Percentiles rank a stretch among this genome's conserved stretches.
phyloP scores from a whole-genome alignment of 1,140 invertebrate genomes.

The Drusus annulatus region DNA sequence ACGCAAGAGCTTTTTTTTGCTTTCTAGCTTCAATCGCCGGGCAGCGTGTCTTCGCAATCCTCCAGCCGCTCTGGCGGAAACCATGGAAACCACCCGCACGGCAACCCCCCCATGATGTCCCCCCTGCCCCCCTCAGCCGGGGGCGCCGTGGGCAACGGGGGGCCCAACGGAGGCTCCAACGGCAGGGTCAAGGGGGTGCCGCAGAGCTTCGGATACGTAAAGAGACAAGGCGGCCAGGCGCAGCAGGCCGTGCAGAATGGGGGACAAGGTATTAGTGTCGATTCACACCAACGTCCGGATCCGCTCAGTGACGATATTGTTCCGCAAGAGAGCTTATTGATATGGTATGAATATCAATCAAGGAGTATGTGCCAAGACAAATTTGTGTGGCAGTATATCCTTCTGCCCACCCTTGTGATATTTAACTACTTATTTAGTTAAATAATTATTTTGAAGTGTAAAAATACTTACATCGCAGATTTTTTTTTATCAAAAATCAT shows the following conservation, averaged over 20 bases:
- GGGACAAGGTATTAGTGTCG: neutral
- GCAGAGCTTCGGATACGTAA: conserved; percentile 87
- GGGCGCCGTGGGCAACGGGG: conserved; percentile 66
- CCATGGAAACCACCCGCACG: conserved; percentile 56
- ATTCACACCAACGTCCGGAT: too few species aligned
- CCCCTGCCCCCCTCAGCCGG: conserved; percentile 57
- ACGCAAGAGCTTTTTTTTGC: neutral
- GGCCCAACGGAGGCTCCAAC: conserved; percentile 65
- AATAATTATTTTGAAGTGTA: too few species aligned
- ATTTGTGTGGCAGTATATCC: too few species aligned
- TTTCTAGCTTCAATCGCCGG: conserved; percentile 66
- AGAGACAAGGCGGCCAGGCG: conserved; percentile 76
- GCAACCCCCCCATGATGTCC: conserved; percentile 51
- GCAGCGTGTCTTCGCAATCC: conserved; percentile 65
- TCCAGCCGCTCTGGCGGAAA: conserved; percentile 65
- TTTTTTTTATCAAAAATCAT: too few species aligned
- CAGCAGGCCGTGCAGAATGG: conserved; percentile 32
- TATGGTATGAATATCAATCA: too few species aligned
- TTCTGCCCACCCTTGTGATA: too few species aligned
- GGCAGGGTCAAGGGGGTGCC: conserved; percentile 80
- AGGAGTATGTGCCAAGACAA: too few species aligned
- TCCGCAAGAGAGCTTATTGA: too few species aligned
- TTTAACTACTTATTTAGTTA: too few species aligned
- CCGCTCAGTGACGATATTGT: too few species aligned
- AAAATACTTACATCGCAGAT: too few species aligned